Conservation (phyloP, 2,113 vertebrate genomes). For the Alces alces region DNA sequence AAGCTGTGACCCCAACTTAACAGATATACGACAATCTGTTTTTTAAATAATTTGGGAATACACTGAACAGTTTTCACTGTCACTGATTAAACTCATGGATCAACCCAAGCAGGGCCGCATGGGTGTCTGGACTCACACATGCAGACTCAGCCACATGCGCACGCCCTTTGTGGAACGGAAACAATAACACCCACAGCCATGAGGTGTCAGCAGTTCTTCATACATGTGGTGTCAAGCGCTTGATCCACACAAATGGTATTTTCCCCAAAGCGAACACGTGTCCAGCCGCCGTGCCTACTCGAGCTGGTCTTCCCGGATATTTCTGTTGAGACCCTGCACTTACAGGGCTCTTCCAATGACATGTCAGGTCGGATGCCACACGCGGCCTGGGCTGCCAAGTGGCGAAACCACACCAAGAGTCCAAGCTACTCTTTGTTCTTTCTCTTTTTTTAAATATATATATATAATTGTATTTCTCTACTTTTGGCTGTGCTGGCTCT, state of each 20-base stretch:
- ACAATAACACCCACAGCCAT: conserved; percentile 61
- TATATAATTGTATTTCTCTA: background rate
- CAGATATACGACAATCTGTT: background rate
- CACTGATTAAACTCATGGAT: background rate
- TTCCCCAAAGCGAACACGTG: background rate
- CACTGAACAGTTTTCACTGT: background rate
- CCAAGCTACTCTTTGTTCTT: background rate
- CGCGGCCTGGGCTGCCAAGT: background rate
- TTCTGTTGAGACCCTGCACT: background rate
- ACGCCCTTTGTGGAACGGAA: background rate
- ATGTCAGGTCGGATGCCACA: background rate
- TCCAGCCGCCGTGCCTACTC: background rate
- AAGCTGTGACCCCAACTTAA: background rate
- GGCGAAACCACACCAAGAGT: background rate
- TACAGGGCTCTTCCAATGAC: background rate
- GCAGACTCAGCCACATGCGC: background rate
- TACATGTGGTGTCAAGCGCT: background rate
- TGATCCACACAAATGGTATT: conserved; percentile 17
- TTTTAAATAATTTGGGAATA: background rate
- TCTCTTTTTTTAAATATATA: background rate
- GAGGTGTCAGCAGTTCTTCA: conserved; percentile 71
- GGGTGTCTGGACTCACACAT: background rate
- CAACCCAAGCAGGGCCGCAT: background rate
- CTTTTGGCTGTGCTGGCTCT: background rate
- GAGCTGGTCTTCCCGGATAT: background rate